These are phyloP conservation scores for Cyprinus carpio DNA, from an alignment of 2,113 vertebrate genomes.

Conservation along the genomic window DNA sequence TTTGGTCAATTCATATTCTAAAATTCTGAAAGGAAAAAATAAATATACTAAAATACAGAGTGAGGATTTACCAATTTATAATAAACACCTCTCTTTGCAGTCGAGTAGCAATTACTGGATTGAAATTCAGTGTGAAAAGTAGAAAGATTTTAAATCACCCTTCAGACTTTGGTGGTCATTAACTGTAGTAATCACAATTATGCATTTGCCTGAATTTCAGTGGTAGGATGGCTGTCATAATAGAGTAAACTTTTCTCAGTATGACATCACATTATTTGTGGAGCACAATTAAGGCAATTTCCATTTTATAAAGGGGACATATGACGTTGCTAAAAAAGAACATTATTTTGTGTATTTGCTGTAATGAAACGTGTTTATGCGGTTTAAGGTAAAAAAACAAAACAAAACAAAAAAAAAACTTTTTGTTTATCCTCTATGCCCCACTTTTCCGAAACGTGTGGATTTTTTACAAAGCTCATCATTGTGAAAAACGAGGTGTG, in stretches of 20 bases:
- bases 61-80: background rate
- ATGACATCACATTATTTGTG: background rate
- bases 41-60: background rate
- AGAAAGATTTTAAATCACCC: background rate
- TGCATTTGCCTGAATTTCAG: background rate
- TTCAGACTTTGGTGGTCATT: background rate
- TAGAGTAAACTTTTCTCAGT: background rate
- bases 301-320: too few species aligned
- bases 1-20: constrained; percentile 17
- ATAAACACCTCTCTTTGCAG: background rate
- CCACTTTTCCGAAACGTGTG: too few species aligned
- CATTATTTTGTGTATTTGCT: too few species aligned
- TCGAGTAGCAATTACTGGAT: background rate
- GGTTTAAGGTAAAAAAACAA: too few species aligned
- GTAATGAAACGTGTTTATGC: too few species aligned
- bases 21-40: background rate
- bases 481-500: too few species aligned
- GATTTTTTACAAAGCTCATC: too few species aligned
- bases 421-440: too few species aligned
- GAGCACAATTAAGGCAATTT: background rate
- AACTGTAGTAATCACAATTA: background rate
- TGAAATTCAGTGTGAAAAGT: background rate
- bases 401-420: too few species aligned
- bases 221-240: too few species aligned
- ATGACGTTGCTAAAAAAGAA: too few species aligned